Conservation (phyloP, 2,113 vertebrate species). For the Neogale vison region DNA sequence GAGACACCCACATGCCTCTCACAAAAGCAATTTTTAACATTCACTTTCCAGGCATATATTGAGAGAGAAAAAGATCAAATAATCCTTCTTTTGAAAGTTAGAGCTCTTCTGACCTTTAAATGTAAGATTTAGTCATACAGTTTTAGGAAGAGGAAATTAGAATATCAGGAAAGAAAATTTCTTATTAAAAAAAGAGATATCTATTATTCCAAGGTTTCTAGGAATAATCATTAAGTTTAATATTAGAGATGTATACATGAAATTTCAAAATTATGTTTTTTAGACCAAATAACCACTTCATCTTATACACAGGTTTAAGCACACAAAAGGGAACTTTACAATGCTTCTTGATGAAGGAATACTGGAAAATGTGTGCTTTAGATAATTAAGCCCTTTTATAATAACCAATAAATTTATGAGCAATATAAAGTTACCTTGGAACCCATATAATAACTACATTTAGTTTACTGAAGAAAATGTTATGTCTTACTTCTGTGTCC, state of each 20-base stretch:
- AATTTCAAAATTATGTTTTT: background rate
- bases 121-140: background rate
- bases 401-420: background rate
- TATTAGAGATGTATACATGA: background rate
- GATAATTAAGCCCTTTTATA: background rate
- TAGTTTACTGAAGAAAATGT: background rate
- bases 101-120: background rate
- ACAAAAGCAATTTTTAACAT: conserved; percentile 15
- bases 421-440: background rate
- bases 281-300: background rate
- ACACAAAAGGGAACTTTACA: background rate
- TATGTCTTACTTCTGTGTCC: background rate
- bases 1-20: background rate
- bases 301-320: background rate
- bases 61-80: conserved; percentile 11
- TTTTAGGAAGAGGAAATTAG: background rate
- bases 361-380: background rate
- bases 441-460: background rate
- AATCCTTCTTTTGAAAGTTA: background rate
- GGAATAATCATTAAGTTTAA: background rate
- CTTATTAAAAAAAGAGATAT: background rate
- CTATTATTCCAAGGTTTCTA: background rate
- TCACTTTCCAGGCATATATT: conserved; percentile 28
- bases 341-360: background rate
- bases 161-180: background rate